Base-by-base conservation (phyloP, 2,113 vertebrate species). In the Lagopus leucura region DNA sequence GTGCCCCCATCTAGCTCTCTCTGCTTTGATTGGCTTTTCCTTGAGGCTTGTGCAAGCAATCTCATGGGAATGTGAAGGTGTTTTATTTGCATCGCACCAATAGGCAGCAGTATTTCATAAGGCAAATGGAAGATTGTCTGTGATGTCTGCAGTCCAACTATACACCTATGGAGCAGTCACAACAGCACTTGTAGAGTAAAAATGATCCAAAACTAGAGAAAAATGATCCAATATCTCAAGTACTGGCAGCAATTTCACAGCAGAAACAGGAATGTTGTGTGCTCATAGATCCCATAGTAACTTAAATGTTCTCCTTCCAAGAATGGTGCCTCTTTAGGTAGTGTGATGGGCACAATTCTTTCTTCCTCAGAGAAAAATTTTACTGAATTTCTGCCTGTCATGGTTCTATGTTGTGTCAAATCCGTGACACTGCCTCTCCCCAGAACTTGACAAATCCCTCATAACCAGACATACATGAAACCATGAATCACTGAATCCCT, bases 291-390 rank as follows among this genome's bases (percentile, higher is more conserved):
- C 36, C 8, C 22, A 5, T 52, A 10, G 30, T 67, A 58, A 64
- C 11, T 8, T 21, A 19, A 83, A 38, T 0, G 0, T 40, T 75
- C 11, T 82, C 8, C 24, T 1, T 43, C 13, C 15, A 55, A 40
- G 55, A 81, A 67, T 77, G 8, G 22, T 64, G 10, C 16, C 47
- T 81, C 19, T 8, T 80, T 61, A 82, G 13, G 10, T 36, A 80
- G 10, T 28, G 15, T 40, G 40, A 52, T 15, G 15, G 52, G 30
- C 11, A 76, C 4, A 17, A 61, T 83, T 72, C 45, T 42, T 69
- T 48, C 24, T 87, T 83, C 36, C 38, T 16, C 2, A 3, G 12
- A 21, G 20, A 55, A 50, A 77, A 57, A 75, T 32, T 4, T 36
- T 25, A 28, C 34, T 40, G 13, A 81, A 77, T 6, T 34, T 47